Percentiles rank a stretch among this genome's conserved stretches.
Evolutionary conservation across 2,113 vertebrate species (phyloP).

Genomic region (Corythaixoides concolor): DNA sequence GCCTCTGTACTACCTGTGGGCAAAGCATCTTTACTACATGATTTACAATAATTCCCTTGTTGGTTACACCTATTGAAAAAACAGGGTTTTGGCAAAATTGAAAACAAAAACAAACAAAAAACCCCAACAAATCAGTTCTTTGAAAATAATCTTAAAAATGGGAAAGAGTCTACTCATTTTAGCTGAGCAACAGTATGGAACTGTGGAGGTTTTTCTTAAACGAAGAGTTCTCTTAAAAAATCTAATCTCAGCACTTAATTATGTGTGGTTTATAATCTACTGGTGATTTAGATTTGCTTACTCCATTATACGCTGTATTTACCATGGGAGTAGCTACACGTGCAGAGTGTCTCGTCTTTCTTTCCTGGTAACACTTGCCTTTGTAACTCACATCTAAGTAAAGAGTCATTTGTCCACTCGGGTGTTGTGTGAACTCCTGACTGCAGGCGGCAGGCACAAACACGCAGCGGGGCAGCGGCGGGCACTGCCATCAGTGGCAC

Average conservation of each 20-base stretch:
- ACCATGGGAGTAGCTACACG: background rate
- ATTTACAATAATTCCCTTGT: background rate
- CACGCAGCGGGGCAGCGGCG: accelerated
- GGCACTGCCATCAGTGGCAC: accelerated
- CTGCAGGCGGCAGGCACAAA: background rate
- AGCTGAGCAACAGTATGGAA: background rate
- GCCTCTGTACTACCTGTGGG: background rate
- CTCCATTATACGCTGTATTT: conserved; percentile 1
- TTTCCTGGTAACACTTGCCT: background rate
- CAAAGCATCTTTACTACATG: background rate
- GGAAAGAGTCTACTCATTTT: background rate
- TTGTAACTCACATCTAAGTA: conserved; percentile 34
- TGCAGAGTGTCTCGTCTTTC: background rate
- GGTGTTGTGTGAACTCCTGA: background rate
- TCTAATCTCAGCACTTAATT: background rate
- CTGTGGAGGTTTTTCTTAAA: background rate
- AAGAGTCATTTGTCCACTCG: conserved; percentile 36
- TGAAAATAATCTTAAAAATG: background rate
- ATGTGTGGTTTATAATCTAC: background rate
- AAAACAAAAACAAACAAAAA: background rate
- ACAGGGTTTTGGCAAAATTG: background rate
- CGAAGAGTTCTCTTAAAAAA: background rate
- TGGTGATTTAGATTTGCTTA: background rate
- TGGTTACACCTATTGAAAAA: background rate
- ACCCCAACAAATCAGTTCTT: background rate